Conservation (phyloP, 2,888 invertebrate genomes). For the Selenia dentaria region DNA sequence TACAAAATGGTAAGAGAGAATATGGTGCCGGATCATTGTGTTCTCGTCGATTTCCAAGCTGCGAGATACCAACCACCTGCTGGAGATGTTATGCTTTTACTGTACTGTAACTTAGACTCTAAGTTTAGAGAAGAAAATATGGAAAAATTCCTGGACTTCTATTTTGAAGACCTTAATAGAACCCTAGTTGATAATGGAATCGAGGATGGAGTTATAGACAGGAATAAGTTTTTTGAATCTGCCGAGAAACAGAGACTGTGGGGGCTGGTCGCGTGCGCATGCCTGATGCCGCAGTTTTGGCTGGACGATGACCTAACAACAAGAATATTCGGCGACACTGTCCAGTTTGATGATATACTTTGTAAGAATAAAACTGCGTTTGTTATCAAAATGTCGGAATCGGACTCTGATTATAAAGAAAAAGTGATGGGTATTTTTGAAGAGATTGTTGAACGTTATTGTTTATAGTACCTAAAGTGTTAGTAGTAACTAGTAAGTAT, state of each 20-base stretch:
- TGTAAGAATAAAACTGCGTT: slow-evolving; percentile 79
- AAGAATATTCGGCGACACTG: slow-evolving; percentile 69
- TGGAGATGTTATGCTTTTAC: slow-evolving; percentile 84
- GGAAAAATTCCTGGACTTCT: slow-evolving; percentile 77
- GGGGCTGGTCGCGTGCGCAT: slow-evolving; percentile 83
- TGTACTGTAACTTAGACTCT: slow-evolving; percentile 81
- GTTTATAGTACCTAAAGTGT: slow-evolving; percentile 31
- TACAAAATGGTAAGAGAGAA: slow-evolving; percentile 45
- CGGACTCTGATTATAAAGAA: slow-evolving; percentile 72
- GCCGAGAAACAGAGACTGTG: slow-evolving; percentile 77
- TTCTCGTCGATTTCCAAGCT: slow-evolving; percentile 89
- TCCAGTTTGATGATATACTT: slow-evolving; percentile 82
- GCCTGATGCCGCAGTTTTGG: slow-evolving; percentile 79
- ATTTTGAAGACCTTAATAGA: slow-evolving; percentile 76
- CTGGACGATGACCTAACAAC: slow-evolving; percentile 77
- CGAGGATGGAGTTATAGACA: slow-evolving; percentile 64
- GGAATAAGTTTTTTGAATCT: slow-evolving; percentile 67
- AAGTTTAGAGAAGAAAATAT: slow-evolving; percentile 78
- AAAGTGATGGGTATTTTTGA: slow-evolving; percentile 81
- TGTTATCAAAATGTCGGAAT: slow-evolving; percentile 80
- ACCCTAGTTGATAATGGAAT: slow-evolving; percentile 68
- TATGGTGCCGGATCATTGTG: slow-evolving; percentile 76
- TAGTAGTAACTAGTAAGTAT: no score
- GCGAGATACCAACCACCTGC: slow-evolving; percentile 87
- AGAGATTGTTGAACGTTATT: slow-evolving; percentile 81